phyloP scores from a whole-genome alignment of 2,797 vertebrate species.

The Triplophysa yarkandensis region DNA sequence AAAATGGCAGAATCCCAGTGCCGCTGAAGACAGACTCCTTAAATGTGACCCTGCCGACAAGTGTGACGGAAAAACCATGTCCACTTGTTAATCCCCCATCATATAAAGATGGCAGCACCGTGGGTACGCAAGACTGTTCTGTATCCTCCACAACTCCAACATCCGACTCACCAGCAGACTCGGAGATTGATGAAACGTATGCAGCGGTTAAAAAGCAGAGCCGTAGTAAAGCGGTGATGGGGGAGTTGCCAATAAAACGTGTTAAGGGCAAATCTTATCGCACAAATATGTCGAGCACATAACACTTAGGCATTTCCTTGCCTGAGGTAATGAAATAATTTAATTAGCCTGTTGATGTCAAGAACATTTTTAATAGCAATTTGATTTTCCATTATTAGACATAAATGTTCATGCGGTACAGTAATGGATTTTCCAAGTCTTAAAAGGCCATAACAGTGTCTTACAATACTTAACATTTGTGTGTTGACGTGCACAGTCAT shows the following conservation, averaged over 20 bases:
- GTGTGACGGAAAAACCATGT: constrained; percentile 34
- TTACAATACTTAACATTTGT: not conserved
- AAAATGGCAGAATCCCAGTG: not conserved
- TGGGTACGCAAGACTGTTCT: constrained; percentile 73
- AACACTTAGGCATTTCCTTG: not conserved
- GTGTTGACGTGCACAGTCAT: not conserved
- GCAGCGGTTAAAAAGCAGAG: not conserved
- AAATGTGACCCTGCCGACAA: not conserved
- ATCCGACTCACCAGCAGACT: constrained; percentile 23
- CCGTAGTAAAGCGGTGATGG: constrained; percentile 21
- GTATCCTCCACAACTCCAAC: constrained; percentile 59
- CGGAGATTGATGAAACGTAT: not conserved
- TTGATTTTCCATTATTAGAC: not conserved
- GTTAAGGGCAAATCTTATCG: constrained; percentile 4
- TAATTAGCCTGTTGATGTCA: not conserved
- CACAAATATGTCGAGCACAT: constrained; percentile 6
- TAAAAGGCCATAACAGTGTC: constrained; percentile 10
- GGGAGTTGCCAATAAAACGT: constrained; percentile 33
- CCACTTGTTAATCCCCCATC: constrained; percentile 42
- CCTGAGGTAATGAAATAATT: not conserved
- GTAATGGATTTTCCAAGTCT: not conserved
- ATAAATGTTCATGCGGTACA: not conserved
- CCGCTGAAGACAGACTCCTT: not conserved
- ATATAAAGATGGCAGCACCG: constrained; percentile 52
- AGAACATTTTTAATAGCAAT: not conserved